Evolutionary conservation across 2,113 vertebrate genomes (phyloP).

Genomic region (Malaclemys terrapin): DNA sequence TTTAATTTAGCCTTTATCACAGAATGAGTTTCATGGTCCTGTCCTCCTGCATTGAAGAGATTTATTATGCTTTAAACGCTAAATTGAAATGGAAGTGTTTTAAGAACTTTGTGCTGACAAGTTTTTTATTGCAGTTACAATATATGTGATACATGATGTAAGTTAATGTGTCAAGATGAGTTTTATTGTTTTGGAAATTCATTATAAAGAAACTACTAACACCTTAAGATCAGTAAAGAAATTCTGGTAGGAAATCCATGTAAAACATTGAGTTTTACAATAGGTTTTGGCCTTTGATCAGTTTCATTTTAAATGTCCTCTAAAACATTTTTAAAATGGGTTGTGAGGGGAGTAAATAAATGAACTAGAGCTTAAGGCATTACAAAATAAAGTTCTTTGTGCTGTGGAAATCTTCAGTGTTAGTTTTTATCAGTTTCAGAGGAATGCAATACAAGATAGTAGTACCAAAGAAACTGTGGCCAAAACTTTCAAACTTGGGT

Average conservation of each 20-base stretch:
- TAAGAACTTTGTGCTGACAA: background rate
- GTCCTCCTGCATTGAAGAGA: background rate
- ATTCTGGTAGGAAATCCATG: background rate
- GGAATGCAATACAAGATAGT: background rate
- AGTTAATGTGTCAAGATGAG: background rate
- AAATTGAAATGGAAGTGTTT: background rate
- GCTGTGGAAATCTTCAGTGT: background rate
- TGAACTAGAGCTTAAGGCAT: background rate
- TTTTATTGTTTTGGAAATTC: background rate
- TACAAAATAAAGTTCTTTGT: background rate
- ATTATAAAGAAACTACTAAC: background rate
- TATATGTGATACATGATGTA: background rate
- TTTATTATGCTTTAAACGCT: background rate
- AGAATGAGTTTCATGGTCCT: background rate
- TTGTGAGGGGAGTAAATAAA: background rate
- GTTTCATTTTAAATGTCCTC: background rate
- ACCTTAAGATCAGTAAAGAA: background rate
- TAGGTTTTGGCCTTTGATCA: background rate
- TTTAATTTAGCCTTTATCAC: background rate
- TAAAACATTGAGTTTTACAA: background rate
- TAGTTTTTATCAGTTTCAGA: background rate
- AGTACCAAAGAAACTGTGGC: background rate
- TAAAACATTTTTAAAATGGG: background rate
- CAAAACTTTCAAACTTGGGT: background rate
- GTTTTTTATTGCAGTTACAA: constrained; percentile 10